A percentile compares a stretch with the other conserved stretches of the same genome.
Evolutionary conservation across 2,113 vertebrate species (phyloP).

Genomic region (Osmerus eperlanus): DNA sequence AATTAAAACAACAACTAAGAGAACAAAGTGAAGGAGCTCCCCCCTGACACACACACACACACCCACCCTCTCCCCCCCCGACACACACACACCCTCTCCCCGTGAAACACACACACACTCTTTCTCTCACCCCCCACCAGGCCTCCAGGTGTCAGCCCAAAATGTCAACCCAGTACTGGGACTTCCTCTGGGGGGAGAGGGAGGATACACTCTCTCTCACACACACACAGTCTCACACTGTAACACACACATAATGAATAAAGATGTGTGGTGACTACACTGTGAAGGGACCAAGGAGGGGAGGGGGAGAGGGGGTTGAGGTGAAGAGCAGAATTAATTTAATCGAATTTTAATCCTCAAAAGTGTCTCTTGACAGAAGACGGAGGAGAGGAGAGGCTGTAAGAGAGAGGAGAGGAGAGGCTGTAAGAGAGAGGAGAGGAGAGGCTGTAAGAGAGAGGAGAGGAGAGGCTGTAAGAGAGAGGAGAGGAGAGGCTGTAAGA

Average conservation of each 20-base stretch:
- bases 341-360: not conserved
- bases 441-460: too few relatives aligned
- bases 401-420: too few relatives aligned
- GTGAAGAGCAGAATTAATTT: not conserved
- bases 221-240: too few relatives aligned
- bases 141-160: constrained; percentile 64
- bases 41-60: not conserved
- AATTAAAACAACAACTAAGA: not conserved
- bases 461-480: too few relatives aligned
- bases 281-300: not conserved
- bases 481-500: too few relatives aligned
- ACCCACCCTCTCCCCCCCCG: not conserved
- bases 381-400: too few relatives aligned
- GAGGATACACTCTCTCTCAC: constrained; percentile 24
- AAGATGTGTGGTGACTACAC: constrained; percentile 41
- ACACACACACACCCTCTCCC: not conserved
- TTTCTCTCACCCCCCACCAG: constrained; percentile 47
- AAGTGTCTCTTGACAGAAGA: constrained; percentile 24
- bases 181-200: constrained; percentile 51
- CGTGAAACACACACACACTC: constrained; percentile 24
- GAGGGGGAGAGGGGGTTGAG: not conserved
- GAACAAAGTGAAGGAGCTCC: too few relatives aligned
- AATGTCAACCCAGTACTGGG: constrained; percentile 66
- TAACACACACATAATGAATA: constrained; percentile 38
- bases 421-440: too few relatives aligned